These are phyloP conservation scores for Tryphoninae sp. DNA, from an alignment of 2,888 invertebrate species.

Conservation along the genomic window DNA sequence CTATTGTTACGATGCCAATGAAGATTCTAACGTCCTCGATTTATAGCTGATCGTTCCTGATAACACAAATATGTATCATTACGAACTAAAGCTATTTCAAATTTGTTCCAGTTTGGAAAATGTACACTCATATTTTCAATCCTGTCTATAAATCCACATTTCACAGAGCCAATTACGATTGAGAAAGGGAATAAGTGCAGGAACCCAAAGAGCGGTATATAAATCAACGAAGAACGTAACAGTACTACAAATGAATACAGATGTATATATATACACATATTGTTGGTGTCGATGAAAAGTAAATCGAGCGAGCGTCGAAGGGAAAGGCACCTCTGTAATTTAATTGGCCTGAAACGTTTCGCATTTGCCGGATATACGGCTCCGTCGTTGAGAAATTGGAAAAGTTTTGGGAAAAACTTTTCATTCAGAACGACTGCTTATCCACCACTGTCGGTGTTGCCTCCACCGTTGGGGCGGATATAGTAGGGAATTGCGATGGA, in stretches of 20 bases:
- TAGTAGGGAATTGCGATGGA: constrained; percentile 34
- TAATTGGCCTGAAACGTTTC: constrained; percentile 68
- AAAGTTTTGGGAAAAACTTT: constrained; percentile 69
- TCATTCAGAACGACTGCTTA: constrained; percentile 45
- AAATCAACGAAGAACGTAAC: no score
- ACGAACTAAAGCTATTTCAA: no score
- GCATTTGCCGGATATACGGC: constrained; percentile 70
- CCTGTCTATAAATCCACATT: no score
- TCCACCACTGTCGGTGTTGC: constrained; percentile 2
- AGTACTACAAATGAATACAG: neutral
- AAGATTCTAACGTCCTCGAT: no score
- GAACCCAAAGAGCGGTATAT: no score
- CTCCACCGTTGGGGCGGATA: constrained; percentile 20
- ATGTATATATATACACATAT: constrained; percentile 30
- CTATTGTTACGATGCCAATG: neutral
- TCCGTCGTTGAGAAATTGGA: constrained; percentile 72
- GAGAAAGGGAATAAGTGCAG: no score
- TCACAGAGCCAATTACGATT: no score
- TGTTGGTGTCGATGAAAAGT: constrained; percentile 43
- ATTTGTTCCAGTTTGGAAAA: no score
- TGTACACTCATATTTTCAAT: no score
- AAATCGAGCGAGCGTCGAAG: constrained; percentile 33
- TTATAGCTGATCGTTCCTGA: no score
- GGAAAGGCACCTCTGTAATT: constrained; percentile 58
- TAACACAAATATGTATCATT: no score